Base-by-base conservation (phyloP, 2,888 invertebrate species). In the Cataglyphis livida region DNA sequence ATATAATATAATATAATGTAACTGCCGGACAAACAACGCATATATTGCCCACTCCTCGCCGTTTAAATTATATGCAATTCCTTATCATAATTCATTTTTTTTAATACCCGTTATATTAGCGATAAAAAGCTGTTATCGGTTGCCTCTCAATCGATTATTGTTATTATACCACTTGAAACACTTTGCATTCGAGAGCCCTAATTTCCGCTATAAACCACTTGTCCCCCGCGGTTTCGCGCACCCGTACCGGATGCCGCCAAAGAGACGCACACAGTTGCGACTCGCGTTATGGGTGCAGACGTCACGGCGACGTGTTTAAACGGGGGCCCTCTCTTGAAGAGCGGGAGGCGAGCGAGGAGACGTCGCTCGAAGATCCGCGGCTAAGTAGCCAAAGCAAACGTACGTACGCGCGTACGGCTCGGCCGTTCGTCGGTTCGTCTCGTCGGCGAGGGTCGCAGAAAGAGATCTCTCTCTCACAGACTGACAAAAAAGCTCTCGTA, bases 391-490 rank as follows among this genome's bases (percentile, higher is more conserved):
- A 90, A 91, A 90, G 90, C 88, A 87, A 91, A 89, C 76, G 81
- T 73, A 79, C 76, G 79, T 44, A 89, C 76, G 81, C 68, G 75
- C 76, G 84, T 44, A 54, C 59, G 54, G 62, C 38, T 44, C 51
- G 59, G 64, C 74, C 76, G 83, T n/a, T n/a, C 78, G 48, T 48
- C 48, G 44, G 44, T 44, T 65, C 79, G 76, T 83, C 85, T 82
- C 73, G 91, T 89, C 91, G 91, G 93, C 91, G 83, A 83, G 84
- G 84, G 92, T 90, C 92, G 90, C 92, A 92, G 90, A 93, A 91
- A 93, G 92, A 93, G 92, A 93, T 92, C 92, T 91, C 88, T 92
- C 88, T 92, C 92, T 91, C 88, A 87, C 92, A 93, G 93, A 93
- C 93, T 91, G 92, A 91, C 92, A 93, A 93, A 94, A 94, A 94